These are phyloP conservation scores for Calidris pygmaea DNA, from an alignment of 2,113 vertebrate species.

Conservation along the genomic window DNA sequence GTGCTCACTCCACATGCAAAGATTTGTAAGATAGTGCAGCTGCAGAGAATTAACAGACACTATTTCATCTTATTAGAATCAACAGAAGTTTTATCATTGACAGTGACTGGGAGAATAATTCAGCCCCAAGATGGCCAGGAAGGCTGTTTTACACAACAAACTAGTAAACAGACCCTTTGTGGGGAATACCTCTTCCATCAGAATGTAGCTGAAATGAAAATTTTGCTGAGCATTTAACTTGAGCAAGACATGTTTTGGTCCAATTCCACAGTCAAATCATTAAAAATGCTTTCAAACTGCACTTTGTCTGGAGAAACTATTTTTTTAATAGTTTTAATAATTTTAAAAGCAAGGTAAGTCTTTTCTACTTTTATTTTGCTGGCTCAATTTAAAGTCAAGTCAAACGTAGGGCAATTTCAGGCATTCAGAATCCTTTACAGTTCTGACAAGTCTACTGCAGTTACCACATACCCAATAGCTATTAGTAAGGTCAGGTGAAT, in stretches of 20 bases:
- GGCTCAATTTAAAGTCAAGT: not conserved
- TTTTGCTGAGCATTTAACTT: not conserved
- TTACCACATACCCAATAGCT: not conserved
- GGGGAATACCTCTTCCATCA: not conserved
- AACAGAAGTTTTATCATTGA: not conserved
- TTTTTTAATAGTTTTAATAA: not conserved
- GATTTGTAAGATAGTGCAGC: not conserved
- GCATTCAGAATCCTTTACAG: not conserved
- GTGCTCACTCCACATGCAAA: not conserved
- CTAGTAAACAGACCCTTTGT: not conserved
- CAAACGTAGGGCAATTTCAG: not conserved
- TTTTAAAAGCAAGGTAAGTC: not conserved
- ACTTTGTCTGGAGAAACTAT: not conserved
- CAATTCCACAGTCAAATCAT: not conserved
- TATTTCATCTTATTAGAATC: not conserved
- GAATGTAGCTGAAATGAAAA: not conserved
- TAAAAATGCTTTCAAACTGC: not conserved
- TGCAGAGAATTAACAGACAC: not conserved
- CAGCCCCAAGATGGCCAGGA: not conserved
- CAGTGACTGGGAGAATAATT: not conserved
- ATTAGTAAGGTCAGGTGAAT: not conserved
- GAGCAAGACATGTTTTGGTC: not conserved
- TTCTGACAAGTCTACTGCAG: not conserved
- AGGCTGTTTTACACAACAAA: not conserved
- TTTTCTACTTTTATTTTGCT: not conserved